phyloP scores from a whole-genome alignment of 2,113 vertebrate genomes.

The Odocoileus virginianus region DNA sequence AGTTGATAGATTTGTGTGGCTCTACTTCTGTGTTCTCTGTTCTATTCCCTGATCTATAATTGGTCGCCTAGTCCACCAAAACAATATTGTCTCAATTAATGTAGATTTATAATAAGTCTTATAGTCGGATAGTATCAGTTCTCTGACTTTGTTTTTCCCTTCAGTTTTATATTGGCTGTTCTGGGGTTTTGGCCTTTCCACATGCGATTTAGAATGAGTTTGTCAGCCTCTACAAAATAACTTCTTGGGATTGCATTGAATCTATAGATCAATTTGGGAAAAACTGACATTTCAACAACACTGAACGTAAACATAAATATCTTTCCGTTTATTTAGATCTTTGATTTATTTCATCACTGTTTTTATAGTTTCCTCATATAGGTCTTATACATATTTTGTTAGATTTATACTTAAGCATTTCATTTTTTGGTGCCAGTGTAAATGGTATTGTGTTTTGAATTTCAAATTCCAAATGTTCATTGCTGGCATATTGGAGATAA shows the following conservation, averaged over 20 bases:
- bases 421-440: neutral
- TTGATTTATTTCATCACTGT: neutral
- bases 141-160: neutral
- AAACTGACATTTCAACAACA: neutral
- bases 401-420: neutral
- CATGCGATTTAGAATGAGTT: slow-evolving; percentile 15
- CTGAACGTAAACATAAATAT: neutral
- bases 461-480: neutral
- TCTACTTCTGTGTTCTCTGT: neutral
- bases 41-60: neutral
- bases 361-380: neutral
- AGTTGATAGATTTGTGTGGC: neutral
- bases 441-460: neutral
- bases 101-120: neutral
- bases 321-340: neutral
- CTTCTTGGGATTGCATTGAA: neutral
- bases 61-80: neutral
- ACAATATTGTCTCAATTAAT: neutral
- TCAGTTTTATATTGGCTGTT: neutral
- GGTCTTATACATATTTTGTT: neutral
- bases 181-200: neutral
- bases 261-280: neutral
- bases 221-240: neutral
- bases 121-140: neutral
- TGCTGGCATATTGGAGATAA: neutral